These are phyloP conservation scores for Coleophora deauratella DNA, from an alignment of 2,888 invertebrate genomes.

Conservation along the genomic window DNA sequence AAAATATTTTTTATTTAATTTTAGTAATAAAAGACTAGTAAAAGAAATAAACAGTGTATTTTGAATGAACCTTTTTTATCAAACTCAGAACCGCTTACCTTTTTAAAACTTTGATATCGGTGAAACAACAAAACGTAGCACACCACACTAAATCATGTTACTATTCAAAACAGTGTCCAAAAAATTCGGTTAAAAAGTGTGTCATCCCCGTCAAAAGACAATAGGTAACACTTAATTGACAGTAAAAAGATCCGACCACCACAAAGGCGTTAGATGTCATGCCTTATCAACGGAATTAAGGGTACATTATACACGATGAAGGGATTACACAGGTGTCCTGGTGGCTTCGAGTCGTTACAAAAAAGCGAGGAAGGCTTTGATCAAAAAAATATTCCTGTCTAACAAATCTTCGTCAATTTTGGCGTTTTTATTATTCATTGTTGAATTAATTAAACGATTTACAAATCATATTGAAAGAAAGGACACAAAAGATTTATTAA, in stretches of 20 bases:
- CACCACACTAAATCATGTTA: constrained; percentile 61
- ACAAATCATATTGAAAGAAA: too few species aligned
- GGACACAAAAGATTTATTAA: too few species aligned
- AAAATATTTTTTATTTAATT: too few species aligned
- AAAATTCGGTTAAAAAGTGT: constrained; percentile 44
- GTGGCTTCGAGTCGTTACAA: constrained; percentile 26
- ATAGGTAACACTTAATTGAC: constrained; percentile 58
- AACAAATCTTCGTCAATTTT: constrained; percentile 23
- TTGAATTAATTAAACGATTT: too few species aligned
- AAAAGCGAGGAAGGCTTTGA: constrained; percentile 24
- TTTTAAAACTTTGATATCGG: constrained; percentile 39
- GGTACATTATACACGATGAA: constrained; percentile 66
- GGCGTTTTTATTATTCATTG: too few species aligned
- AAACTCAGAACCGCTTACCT: constrained; percentile 26
- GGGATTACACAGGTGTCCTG: constrained; percentile 71
- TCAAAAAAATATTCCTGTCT: constrained; percentile 13
- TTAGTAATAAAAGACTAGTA: too few species aligned
- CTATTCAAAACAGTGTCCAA: constrained; percentile 62
- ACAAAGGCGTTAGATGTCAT: constrained; percentile 69
- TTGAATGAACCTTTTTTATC: constrained; percentile 26
- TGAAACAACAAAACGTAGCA: constrained; percentile 50
- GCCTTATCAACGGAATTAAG: constrained; percentile 70
- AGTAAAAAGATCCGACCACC: constrained; percentile 43
- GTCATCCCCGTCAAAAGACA: constrained; percentile 64
- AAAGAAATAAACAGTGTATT: too few species aligned